Conservation (phyloP, 1,140 invertebrate species). For the Mactra quadrangularis region DNA sequence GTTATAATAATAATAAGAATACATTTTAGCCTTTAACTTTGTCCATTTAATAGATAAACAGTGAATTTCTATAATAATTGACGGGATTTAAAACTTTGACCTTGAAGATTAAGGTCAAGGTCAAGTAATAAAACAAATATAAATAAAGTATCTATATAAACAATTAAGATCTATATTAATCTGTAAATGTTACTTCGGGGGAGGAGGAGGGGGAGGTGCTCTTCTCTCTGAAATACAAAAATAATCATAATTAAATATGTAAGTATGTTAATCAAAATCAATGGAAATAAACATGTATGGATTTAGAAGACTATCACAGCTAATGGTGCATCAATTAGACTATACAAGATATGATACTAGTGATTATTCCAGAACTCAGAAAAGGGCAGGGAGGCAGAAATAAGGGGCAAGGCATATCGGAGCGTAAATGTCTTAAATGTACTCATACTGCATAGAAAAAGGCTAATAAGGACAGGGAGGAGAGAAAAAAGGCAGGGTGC, state of each 20-base stretch:
- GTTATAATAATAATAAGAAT: too few relatives aligned
- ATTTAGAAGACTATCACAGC: neutral
- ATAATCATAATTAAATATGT: neutral
- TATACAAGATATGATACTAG: neutral
- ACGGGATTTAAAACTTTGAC: too few relatives aligned
- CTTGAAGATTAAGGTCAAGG: neutral
- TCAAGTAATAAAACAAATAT: neutral
- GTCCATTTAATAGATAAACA: too few relatives aligned
- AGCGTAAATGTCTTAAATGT: neutral
- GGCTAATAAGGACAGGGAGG: too few relatives aligned
- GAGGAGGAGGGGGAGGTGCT: constrained; percentile 42
- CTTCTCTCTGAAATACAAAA: constrained; percentile 50
- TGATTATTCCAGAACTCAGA: too few relatives aligned
- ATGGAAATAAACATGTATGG: neutral
- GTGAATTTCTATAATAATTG: too few relatives aligned
- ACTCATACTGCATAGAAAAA: too few relatives aligned
- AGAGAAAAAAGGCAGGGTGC: too few relatives aligned
- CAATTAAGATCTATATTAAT: neutral
- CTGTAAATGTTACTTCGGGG: constrained; percentile 11
- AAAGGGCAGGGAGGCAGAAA: too few relatives aligned
- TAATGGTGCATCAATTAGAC: neutral
- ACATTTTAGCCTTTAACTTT: too few relatives aligned
- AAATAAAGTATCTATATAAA: constrained; percentile 4
- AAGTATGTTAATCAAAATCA: neutral
- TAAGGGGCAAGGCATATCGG: neutral